phyloP scores from a whole-genome alignment of 2,888 invertebrate genomes.

The Cataglyphis altisquamis region DNA sequence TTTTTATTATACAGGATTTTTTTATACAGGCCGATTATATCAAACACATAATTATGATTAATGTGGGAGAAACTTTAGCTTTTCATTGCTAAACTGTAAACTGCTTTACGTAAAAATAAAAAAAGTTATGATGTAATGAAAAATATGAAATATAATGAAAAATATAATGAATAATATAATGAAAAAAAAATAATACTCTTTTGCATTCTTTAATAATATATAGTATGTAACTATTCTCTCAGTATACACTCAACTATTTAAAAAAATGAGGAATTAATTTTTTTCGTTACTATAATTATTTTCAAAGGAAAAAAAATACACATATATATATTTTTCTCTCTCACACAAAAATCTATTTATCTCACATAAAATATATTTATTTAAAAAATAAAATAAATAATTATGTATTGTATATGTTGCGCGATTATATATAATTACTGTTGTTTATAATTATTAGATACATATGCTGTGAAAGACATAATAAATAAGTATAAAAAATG shows the following conservation, averaged over 20 bases:
- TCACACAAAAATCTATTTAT: not conserved
- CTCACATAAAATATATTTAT: not conserved
- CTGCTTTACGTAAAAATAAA: not conserved
- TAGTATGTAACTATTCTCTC: not conserved
- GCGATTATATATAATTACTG: not conserved
- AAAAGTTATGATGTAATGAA: not conserved
- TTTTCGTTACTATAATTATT: not conserved
- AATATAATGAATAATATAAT: not conserved
- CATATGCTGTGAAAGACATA: not conserved
- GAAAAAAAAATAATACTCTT: conserved; percentile 1
- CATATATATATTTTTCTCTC: not conserved
- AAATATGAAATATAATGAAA: too few relatives aligned
- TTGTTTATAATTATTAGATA: not conserved
- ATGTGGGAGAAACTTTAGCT: conserved; percentile 1
- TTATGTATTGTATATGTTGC: not conserved
- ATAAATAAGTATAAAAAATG: conserved; percentile 20
- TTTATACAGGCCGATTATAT: not conserved
- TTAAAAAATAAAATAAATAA: not conserved
- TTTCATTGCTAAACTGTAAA: not conserved
- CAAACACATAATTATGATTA: conserved; percentile 22
- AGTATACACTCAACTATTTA: not conserved
- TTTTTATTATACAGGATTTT: not conserved
- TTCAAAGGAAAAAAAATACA: not conserved
- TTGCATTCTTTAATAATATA: not conserved
- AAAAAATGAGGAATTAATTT: not conserved